Evolutionary conservation across 1,140 invertebrate genomes (phyloP), one percentile per base, ranked within the genome.

Genomic region (Lutraria rhynchaena): DNA sequence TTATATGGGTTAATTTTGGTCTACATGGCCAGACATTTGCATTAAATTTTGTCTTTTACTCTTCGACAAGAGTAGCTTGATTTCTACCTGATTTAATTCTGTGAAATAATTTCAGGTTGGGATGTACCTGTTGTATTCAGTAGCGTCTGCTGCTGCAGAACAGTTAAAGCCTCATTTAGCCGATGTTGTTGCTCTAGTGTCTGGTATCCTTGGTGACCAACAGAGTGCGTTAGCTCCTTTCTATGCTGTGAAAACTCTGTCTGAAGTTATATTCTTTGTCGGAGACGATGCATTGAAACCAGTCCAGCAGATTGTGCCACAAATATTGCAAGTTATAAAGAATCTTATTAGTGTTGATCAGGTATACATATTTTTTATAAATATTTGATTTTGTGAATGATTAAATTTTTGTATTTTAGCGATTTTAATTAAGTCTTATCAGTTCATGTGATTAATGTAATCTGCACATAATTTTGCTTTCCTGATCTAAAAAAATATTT

Each of bases 231-330:
- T 94, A 57, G 89, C 92, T 37, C 93, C 93, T 11, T 95, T 93
- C 89, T 94, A 95, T 85, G 93, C 95, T 51, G 92, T 95, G 51
- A 90, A 93, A 37, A 65, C 69, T 13, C 41, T 81, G 15, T 73
- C 78, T 19, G 78, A 81, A 33, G 49, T 81, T 13, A 60, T 81
- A 17, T 81, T 81, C 49, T 81, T 71, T 41, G 69, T 81, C 9
- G 78, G 78, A 29, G 78, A 81, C 37, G 78, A 81, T 63, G 78
- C 69, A 4, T 74, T 81, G 15, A 95, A 95, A 86, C 92, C 94
- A 4, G 95, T 96, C 80, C 93, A 95, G 82, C 93, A 93, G 82
- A 90, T 95, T 46, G 89, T 96, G 76, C 95, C 95, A 3, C 90
- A 93, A 44, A 91, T 96, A 19, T 92, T 96, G 27, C 92, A 93